phyloP scores from a whole-genome alignment of 1,140 invertebrate genomes.

The Drosophila tsacasi region DNA sequence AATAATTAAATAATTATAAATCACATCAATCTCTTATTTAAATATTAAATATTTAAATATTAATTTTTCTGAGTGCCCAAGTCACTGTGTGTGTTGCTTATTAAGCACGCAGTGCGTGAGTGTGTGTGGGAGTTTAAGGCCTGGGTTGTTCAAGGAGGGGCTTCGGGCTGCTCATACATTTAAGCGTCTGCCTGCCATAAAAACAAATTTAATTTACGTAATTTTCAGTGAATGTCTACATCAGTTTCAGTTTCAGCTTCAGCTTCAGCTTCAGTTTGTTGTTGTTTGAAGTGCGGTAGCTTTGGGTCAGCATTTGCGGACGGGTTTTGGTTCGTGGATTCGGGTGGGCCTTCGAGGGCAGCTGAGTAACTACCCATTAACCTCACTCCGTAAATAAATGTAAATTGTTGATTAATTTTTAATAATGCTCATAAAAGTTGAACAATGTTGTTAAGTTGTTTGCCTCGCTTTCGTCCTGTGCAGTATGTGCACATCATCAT shows the following conservation, averaged over 20 bases:
- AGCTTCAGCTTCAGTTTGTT: slow-evolving; percentile 57
- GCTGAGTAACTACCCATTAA: slow-evolving; percentile 44
- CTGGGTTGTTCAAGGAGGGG: slow-evolving; percentile 16
- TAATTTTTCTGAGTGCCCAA: not conserved
- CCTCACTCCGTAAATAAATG: slow-evolving; percentile 64
- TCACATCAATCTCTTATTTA: not conserved
- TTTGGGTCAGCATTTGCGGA: slow-evolving; percentile 26
- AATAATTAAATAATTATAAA: not conserved
- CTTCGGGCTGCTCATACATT: slow-evolving; percentile 42
- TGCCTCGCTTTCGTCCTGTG: not conserved
- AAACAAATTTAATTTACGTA: slow-evolving; percentile 84
- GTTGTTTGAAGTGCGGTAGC: slow-evolving; percentile 63
- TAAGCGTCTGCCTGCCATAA: slow-evolving; percentile 71
- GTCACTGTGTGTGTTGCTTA: slow-evolving; percentile 53
- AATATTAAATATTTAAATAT: not conserved
- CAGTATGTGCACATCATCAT: slow-evolving; percentile 30
- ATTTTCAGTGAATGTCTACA: slow-evolving; percentile 83
- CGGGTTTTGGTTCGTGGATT: slow-evolving; percentile 1
- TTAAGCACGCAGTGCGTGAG: slow-evolving; percentile 56
- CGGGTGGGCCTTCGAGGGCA: not conserved
- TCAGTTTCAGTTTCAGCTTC: slow-evolving; percentile 73
- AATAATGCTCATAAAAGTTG: slow-evolving; percentile 79
- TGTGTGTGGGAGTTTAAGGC: slow-evolving; percentile 15
- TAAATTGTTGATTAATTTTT: slow-evolving; percentile 82
- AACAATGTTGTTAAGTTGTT: slow-evolving; percentile 58